A percentile compares a stretch with the other conserved stretches of the same genome.
phyloP scores from a whole-genome alignment of 2,888 invertebrate species.

The Acronicta alni region DNA sequence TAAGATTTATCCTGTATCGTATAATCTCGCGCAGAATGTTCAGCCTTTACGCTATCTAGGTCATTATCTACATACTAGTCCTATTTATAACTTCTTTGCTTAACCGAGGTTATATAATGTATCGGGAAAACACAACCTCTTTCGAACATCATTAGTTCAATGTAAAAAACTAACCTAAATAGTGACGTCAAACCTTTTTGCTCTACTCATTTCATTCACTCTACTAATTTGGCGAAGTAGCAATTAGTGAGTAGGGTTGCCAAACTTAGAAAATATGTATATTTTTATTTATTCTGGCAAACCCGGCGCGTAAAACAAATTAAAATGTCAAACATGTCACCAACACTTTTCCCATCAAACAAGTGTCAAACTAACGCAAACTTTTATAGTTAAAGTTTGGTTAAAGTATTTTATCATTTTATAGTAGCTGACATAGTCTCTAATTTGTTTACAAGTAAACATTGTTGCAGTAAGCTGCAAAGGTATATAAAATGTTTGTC shows the following conservation, averaged over 20 bases:
- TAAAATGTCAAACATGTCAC: conserved; percentile 23
- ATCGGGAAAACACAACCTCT: conserved; percentile 5
- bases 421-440: too few relatives aligned
- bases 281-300: conserved; percentile 11
- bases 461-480: too few relatives aligned
- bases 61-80: neutral
- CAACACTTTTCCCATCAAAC: conserved; percentile 22
- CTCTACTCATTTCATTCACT: conserved; percentile 24
- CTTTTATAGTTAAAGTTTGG: conserved; percentile 6
- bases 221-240: conserved; percentile 15
- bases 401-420: too few relatives aligned
- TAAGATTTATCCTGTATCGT: too few relatives aligned
- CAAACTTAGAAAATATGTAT: conserved; percentile 13
- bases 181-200: conserved; percentile 30
- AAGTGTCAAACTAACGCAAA: conserved; percentile 27
- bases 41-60: neutral
- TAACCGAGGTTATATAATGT: neutral
- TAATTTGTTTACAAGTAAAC: too few relatives aligned
- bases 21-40: neutral
- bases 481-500: too few relatives aligned
- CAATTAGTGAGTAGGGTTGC: conserved; percentile 19
- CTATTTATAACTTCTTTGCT: conserved; percentile 4
- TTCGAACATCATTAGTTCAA: conserved; percentile 12
- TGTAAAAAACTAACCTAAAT: conserved; percentile 11
- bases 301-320: conserved; percentile 24